Conservation (phyloP, 1,140 invertebrate genomes). For the Bemisia tabaci region DNA sequence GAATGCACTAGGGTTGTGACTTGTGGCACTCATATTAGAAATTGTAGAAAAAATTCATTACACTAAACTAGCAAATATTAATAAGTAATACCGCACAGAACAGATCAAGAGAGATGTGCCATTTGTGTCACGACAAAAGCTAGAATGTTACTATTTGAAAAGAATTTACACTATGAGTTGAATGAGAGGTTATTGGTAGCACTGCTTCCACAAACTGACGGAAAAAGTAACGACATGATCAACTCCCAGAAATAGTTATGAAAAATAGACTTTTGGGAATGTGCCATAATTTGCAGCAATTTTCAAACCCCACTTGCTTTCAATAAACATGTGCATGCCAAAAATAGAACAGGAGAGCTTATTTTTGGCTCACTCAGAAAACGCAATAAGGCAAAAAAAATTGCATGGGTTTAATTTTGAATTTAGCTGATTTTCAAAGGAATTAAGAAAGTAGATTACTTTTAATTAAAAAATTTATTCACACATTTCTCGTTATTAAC, state of each 20-base stretch:
- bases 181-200: not conserved
- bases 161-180: not conserved
- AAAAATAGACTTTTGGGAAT: not conserved
- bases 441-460: no score
- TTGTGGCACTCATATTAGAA: conserved; percentile 4
- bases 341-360: not conserved
- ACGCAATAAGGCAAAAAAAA: no score
- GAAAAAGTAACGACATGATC: not conserved
- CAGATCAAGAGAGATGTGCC: no score
- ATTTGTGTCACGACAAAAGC: no score
- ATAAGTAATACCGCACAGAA: no score
- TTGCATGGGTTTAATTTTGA: no score
- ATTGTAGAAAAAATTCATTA: not conserved
- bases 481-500: no score
- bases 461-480: no score
- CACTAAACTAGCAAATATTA: no score
- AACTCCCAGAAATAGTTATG: not conserved
- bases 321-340: not conserved
- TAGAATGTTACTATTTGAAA: not conserved
- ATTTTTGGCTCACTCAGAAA: not conserved
- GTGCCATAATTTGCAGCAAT: not conserved
- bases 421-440: no score
- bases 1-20: conserved; percentile 6
- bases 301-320: not conserved
- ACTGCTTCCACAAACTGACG: not conserved